Conservation (phyloP, 1,140 invertebrate species). For the Drosophila aff. region DNA sequence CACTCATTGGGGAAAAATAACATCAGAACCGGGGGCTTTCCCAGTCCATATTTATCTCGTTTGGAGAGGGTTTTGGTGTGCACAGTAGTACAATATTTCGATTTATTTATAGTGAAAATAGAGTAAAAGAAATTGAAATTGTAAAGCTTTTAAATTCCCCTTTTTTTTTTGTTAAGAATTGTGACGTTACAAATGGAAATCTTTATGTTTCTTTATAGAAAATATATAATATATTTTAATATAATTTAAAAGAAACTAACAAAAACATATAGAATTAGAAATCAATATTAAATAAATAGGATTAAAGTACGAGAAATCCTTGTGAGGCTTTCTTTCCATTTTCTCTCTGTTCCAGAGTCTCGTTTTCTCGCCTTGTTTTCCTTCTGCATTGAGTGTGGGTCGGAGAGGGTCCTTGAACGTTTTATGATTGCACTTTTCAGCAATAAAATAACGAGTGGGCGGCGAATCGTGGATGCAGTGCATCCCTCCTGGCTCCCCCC, state of each 20-base stretch:
- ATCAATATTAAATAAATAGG: background rate
- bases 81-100: background rate
- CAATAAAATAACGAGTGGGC: slow-evolving; percentile 64
- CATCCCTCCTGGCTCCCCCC: background rate
- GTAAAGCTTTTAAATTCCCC: no score
- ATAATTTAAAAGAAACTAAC: background rate
- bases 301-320: background rate
- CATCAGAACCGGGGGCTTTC: background rate
- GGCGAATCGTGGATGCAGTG: slow-evolving; percentile 18
- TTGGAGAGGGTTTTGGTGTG: background rate
- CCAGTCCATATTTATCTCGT: background rate
- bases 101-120: background rate
- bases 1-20: slow-evolving; percentile 23
- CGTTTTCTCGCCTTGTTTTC: slow-evolving; percentile 5
- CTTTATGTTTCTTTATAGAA: no score
- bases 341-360: background rate
- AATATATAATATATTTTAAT: background rate
- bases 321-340: background rate
- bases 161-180: no score
- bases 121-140: no score
- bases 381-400: slow-evolving; percentile 25
- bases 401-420: slow-evolving; percentile 59
- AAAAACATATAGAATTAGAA: background rate
- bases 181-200: no score
- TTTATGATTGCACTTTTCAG: slow-evolving; percentile 81